phyloP scores from a whole-genome alignment of 2,888 invertebrate genomes.

The Punctoribates punctum region DNA sequence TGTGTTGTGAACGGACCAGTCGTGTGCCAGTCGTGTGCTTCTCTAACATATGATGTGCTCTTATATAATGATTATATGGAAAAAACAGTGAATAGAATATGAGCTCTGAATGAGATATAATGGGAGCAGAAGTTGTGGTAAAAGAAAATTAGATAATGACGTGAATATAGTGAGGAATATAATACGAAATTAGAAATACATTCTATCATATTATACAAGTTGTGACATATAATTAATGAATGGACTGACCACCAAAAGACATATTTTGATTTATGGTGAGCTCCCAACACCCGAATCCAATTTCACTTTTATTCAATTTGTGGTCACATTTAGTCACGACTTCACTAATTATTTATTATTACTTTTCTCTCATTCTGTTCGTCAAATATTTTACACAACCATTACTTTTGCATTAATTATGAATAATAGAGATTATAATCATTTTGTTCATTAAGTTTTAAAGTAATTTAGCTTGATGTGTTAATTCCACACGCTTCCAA shows the following conservation, averaged over 20 bases:
- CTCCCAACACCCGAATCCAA: neutral
- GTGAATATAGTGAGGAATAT: neutral
- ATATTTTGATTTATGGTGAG: neutral
- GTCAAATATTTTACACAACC: too few relatives aligned
- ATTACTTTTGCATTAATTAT: too few relatives aligned
- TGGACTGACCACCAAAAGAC: neutral
- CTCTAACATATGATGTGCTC: neutral
- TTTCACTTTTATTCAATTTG: neutral
- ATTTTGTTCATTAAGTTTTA: too few relatives aligned
- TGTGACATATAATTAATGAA: constrained; percentile 17
- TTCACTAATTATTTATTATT: neutral
- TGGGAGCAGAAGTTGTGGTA: neutral
- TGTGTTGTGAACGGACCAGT: neutral
- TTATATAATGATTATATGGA: neutral
- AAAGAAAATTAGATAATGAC: constrained; percentile 23
- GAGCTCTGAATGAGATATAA: constrained; percentile 1
- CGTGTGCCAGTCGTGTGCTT: neutral
- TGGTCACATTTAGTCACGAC: neutral
- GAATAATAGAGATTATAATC: too few relatives aligned
- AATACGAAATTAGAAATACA: neutral
- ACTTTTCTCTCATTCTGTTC: too few relatives aligned
- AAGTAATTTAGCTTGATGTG: too few relatives aligned
- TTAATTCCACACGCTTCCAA: too few relatives aligned
- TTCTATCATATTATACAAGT: neutral
- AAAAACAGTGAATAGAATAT: neutral